Conservation (phyloP, 2,113 vertebrate species). For the Plestiodon gilberti region DNA sequence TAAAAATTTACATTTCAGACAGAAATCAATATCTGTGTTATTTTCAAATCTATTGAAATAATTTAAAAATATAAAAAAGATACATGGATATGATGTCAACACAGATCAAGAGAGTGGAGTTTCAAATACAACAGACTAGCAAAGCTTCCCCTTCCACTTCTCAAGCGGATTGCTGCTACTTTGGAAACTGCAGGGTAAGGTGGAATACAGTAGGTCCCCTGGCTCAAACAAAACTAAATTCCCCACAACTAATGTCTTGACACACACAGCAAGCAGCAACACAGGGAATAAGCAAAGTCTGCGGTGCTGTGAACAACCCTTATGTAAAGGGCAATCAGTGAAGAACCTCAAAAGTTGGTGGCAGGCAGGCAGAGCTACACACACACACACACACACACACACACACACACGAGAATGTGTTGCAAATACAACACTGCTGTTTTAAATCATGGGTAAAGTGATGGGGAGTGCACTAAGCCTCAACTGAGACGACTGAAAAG, state of each 20-base stretch:
- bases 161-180: not conserved
- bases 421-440: not conserved
- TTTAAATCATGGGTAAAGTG: not conserved
- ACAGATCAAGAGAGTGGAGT: not conserved
- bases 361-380: not conserved
- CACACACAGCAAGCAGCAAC: not conserved
- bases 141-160: not conserved
- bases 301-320: not conserved
- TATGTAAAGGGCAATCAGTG: not conserved
- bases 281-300: not conserved
- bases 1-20: not conserved
- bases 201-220: slow-evolving; percentile 6
- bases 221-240: not conserved
- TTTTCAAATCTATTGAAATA: not conserved
- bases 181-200: not conserved
- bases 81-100: too few relatives aligned
- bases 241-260: not conserved
- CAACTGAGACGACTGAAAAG: not conserved
- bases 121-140: not conserved
- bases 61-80: not conserved
- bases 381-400: not conserved
- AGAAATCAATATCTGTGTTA: not conserved
- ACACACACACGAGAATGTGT: not conserved
- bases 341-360: not conserved
- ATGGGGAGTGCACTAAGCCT: not conserved